Evolutionary conservation across 2,888 invertebrate genomes (phyloP).

Genomic region (Neoscelio sp.): DNA sequence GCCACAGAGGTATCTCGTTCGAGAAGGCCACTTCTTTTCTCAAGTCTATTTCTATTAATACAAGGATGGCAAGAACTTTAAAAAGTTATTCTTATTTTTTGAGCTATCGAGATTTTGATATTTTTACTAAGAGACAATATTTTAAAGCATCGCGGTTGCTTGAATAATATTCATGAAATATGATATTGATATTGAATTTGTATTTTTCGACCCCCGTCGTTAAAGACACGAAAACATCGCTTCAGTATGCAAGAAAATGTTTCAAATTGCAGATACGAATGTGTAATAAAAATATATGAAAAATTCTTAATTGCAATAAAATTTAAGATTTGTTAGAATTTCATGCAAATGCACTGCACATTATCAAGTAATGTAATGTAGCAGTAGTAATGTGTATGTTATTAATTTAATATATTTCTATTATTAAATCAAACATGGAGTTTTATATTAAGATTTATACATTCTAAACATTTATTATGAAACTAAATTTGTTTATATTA

Average conservation of each 20-base stretch:
- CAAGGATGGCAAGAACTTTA: slow-evolving; percentile 17
- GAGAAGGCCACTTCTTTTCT: slow-evolving; percentile 52
- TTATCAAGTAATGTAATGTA: too few species aligned
- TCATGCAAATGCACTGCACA: too few species aligned
- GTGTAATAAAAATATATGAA: neutral
- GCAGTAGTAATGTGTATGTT: too few species aligned
- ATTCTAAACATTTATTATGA: neutral
- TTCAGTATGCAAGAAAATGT: neutral
- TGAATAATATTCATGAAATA: neutral
- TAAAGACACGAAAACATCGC: neutral
- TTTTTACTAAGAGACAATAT: too few species aligned
- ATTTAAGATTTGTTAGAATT: too few species aligned
- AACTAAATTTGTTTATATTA: slow-evolving; percentile 2
- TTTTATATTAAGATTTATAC: too few species aligned
- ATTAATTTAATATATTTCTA: too few species aligned
- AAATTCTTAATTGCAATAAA: too few species aligned
- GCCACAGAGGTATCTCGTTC: slow-evolving; percentile 27
- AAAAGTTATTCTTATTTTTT: too few species aligned
- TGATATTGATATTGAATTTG: slow-evolving; percentile 2
- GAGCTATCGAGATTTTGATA: too few species aligned
- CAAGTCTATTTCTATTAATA: slow-evolving; percentile 41
- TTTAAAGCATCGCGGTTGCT: too few species aligned
- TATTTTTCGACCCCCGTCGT: neutral
- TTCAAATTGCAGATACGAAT: neutral
- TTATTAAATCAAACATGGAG: too few species aligned